Evolutionary conservation across 2,797 vertebrate species (phyloP).

Genomic region (Enteromius paludinosus): DNA sequence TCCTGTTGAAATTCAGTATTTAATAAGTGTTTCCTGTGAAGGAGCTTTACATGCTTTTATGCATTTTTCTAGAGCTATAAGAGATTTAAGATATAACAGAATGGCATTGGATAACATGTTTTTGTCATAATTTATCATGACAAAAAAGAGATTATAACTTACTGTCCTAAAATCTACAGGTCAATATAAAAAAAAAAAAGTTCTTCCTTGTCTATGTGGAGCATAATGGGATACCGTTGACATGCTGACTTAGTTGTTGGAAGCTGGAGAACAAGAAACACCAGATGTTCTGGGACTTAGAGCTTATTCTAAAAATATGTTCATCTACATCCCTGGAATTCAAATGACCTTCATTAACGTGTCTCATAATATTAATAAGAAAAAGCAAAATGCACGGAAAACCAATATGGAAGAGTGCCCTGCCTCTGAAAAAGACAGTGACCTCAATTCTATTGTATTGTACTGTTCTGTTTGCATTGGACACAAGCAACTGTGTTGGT

Average conservation of each 20-base stretch:
- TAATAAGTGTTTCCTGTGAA: slow-evolving; percentile 8
- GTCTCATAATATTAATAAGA: slow-evolving; percentile 65
- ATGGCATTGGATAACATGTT: not conserved
- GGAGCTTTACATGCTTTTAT: not conserved
- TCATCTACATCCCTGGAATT: slow-evolving; percentile 39
- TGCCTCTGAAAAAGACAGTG: not conserved
- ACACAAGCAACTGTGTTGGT: not conserved
- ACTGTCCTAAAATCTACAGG: not conserved
- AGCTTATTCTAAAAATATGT: slow-evolving; percentile 49
- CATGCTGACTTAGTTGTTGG: slow-evolving; percentile 5
- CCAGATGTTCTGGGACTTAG: slow-evolving; percentile 37
- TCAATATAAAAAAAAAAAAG: not conserved
- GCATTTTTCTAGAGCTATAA: not conserved
- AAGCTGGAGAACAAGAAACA: slow-evolving; percentile 22
- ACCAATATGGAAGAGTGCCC: slow-evolving; percentile 24
- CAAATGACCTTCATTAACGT: slow-evolving; percentile 61
- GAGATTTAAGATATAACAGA: not conserved
- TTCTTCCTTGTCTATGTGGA: slow-evolving; percentile 1
- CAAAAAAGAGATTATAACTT: not conserved
- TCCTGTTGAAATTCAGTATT: not conserved
- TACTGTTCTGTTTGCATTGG: not conserved
- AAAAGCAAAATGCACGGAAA: slow-evolving; percentile 36
- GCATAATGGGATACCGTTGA: not conserved
- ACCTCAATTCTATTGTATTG: not conserved
- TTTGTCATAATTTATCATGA: not conserved